These are phyloP conservation scores for Heliconius nattereri DNA, from an alignment of 1,140 invertebrate genomes.

Conservation along the genomic window DNA sequence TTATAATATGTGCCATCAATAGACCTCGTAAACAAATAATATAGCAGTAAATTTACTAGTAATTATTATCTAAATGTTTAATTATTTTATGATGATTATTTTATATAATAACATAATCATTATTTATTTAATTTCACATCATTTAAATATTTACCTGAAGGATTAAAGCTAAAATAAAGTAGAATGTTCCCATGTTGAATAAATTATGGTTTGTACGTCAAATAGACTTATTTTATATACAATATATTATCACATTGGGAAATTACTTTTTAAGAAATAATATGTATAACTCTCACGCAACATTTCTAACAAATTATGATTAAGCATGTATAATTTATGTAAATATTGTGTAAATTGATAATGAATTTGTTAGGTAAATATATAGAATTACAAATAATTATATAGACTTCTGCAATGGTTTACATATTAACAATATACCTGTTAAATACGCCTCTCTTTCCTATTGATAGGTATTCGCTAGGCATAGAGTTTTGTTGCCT, in stretches of 20 bases:
- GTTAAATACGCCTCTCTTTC: no score
- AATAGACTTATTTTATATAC: conserved; percentile 55
- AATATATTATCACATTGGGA: conserved; percentile 51
- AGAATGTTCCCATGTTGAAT: conserved; percentile 58
- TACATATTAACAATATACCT: no score
- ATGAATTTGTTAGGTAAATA: not conserved
- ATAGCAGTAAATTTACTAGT: no score
- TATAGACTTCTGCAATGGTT: not conserved
- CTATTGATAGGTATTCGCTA: no score
- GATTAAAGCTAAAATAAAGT: conserved; percentile 57
- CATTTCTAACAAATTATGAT: conserved; percentile 43
- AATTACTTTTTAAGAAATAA: conserved; percentile 30
- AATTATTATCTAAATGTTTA: no score
- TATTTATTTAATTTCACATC: not conserved
- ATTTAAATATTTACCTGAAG: conserved; percentile 57
- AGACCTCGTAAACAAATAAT: no score
- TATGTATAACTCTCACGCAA: conserved; percentile 12
- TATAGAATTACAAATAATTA: not conserved
- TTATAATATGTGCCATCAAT: not conserved
- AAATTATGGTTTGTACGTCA: conserved; percentile 41
- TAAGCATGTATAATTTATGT: conserved; percentile 38
- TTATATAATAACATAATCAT: no score
- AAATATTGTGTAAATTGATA: conserved; percentile 24
- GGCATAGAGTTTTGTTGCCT: no score
- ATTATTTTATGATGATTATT: no score